Conservation (phyloP, 2,797 vertebrate species). For the Sylvilagus floridanus region DNA sequence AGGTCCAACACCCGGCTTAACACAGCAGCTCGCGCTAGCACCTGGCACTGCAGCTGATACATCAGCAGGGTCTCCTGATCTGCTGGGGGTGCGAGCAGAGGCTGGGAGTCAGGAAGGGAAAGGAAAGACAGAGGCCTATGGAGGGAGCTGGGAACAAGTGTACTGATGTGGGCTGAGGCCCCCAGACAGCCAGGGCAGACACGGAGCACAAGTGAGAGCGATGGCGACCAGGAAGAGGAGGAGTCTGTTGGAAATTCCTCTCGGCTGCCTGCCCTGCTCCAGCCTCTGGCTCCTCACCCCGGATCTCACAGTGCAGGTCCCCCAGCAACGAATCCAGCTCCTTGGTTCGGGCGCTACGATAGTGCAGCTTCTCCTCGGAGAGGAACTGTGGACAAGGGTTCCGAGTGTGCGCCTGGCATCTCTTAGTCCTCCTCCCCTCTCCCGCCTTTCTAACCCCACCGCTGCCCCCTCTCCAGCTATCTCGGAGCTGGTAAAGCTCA, state of each 20-base stretch:
- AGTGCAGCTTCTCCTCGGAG: constrained; percentile 95
- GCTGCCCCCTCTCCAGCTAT: not conserved
- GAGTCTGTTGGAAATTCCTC: not conserved
- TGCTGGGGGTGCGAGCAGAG: constrained; percentile 72
- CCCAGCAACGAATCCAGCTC: constrained; percentile 96
- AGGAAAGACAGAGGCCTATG: not conserved
- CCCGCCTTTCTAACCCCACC: not conserved
- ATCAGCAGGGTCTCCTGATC: constrained; percentile 95
- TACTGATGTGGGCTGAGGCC: not conserved
- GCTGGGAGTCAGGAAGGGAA: not conserved
- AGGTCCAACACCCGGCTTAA: constrained; percentile 93
- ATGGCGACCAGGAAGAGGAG: not conserved
- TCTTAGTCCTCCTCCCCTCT: not conserved
- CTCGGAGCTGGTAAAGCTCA: not conserved
- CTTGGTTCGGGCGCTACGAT: constrained; percentile 94
- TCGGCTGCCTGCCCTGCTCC: not conserved
- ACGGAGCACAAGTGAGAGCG: not conserved
- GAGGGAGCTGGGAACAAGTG: not conserved
- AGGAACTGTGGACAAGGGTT: constrained; percentile 90
- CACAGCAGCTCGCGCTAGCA: constrained; percentile 92
- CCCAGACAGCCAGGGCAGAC: not conserved
- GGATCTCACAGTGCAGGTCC: constrained; percentile 96
- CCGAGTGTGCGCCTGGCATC: not conserved
- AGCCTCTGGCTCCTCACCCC: constrained; percentile 88
- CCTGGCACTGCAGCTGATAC: constrained; percentile 93